Conservation (phyloP, 2,888 invertebrate species). For the Drosophila falleni region DNA sequence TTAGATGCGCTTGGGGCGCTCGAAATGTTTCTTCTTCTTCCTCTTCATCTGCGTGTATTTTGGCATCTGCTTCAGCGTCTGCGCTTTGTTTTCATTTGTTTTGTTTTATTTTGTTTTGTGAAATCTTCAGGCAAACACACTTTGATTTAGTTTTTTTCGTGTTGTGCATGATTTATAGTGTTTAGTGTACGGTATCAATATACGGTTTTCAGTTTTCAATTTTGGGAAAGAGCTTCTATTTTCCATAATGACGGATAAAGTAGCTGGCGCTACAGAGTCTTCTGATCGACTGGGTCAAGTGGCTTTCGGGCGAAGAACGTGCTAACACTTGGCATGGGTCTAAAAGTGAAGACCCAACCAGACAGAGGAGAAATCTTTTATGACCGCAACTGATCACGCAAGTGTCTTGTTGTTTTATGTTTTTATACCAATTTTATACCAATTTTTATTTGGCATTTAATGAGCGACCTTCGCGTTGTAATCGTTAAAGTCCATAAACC, state of each 20-base stretch:
- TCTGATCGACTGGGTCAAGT: constrained; percentile 50
- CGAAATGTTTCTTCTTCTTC: constrained; percentile 24
- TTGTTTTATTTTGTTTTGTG: constrained; percentile 43
- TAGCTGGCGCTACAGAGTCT: constrained; percentile 46
- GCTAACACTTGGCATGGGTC: constrained; percentile 68
- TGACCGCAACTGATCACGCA: constrained; percentile 71
- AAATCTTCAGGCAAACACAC: constrained; percentile 70
- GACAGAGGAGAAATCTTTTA: constrained; percentile 36
- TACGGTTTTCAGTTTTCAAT: constrained; percentile 39
- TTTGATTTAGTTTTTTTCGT: constrained; percentile 66
- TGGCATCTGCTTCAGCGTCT: no score
- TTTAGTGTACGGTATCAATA: constrained; percentile 23
- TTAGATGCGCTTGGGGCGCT: constrained; percentile 57
- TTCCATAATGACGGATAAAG: not conserved
- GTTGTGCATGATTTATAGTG: constrained; percentile 72
- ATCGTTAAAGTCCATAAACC: constrained; percentile 74
- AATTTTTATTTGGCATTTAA: constrained; percentile 82
- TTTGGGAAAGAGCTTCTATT: constrained; percentile 31
- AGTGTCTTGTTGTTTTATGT: constrained; percentile 55
- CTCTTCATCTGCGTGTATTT: not conserved
- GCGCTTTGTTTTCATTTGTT: not conserved
- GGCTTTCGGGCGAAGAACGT: constrained; percentile 70
- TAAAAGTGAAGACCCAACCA: not conserved
- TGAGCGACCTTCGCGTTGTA: constrained; percentile 81
- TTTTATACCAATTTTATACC: constrained; percentile 70